Evolutionary conservation across 2,888 invertebrate genomes (phyloP), one percentile per base, ranked within the genome.

Genomic region (Sphinx pinastri): DNA sequence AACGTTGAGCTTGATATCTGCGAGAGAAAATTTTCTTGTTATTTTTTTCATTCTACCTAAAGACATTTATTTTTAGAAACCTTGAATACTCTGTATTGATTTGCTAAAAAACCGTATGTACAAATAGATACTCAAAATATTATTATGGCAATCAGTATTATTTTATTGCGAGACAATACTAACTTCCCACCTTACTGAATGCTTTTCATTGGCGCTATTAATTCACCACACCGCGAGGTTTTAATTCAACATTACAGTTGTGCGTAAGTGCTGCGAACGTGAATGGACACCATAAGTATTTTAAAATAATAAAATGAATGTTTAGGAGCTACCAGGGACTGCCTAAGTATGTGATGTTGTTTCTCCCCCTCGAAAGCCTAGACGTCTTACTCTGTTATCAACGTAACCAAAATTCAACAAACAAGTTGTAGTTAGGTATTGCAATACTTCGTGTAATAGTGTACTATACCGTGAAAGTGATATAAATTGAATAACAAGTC

Each of bases 381-480:
- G 38, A 38, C 4, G 38, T 7, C 38, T 38, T 38, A 38, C 38
- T 38, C 38, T 38, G 38, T 38, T 7, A 7, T 38, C 8, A 38
- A 8, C 8, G 38, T 38, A 38, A 63, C 13, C 13, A 49, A 66
- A 47, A 66, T 10, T 51, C 51, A 51, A 13, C 10, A 51, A 13
- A 51, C 51, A 12, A 38, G 5, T 38, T 38, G 5, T 38, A 7
- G 38, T 5, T 38, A 38, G 8, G 38, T 38, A 8, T 38, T 2
- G 38, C 38, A 38, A 38, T 5, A 8, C 38, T 38, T 38, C 38
- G 4, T 7, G 4, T 1, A 38, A 38, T 38, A 7, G 38, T 38
- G 38, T 38, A 31, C 25, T 52, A 72, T 74, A 71, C 68, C 51
- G 73, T 71, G 80, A 77, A 83, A 84, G 84, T 84, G 81, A 81